A percentile compares a stretch with the other conserved stretches of the same genome.
Conservation (phyloP, 2,113 vertebrate species). For the Lota lota region DNA sequence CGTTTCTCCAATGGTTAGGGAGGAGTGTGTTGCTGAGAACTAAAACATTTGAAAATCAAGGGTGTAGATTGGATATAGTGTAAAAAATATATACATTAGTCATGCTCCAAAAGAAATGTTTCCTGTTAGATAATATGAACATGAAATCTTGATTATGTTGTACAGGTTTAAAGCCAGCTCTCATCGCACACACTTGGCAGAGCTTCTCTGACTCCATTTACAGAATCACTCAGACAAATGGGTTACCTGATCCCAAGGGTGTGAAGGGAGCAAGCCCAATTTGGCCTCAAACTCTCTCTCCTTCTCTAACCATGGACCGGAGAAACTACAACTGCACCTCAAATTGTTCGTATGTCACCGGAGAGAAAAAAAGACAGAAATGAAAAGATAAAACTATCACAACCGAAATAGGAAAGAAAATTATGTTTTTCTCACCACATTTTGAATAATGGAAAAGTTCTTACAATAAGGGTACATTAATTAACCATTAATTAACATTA, state of each 20-base stretch:
- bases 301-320: constrained; percentile 26
- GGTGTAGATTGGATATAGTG: constrained; percentile 14
- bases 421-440: not conserved
- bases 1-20: constrained; percentile 7
- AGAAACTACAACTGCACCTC: constrained; percentile 9
- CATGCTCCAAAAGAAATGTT: not conserved
- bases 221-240: constrained; percentile 45
- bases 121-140: constrained; percentile 17
- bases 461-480: too few species aligned
- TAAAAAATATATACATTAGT: constrained; percentile 19
- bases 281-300: constrained; percentile 23
- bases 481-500: too few species aligned
- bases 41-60: constrained; percentile 24
- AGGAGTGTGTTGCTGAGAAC: constrained; percentile 6
- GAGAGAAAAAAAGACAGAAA: not conserved
- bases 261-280: constrained; percentile 42
- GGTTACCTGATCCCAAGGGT: constrained; percentile 41
- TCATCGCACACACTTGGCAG: constrained; percentile 43
- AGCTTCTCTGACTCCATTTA: constrained; percentile 49
- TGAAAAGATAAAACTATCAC: not conserved
- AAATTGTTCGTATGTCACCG: constrained; percentile 19
- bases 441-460: too few species aligned
- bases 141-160: constrained; percentile 40
- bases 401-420: not conserved
- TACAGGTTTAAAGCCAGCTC: constrained; percentile 29